Evolutionary conservation across 1,140 invertebrate species (phyloP), one percentile per base, ranked within the genome.

Genomic region (Ceratina australensis): DNA sequence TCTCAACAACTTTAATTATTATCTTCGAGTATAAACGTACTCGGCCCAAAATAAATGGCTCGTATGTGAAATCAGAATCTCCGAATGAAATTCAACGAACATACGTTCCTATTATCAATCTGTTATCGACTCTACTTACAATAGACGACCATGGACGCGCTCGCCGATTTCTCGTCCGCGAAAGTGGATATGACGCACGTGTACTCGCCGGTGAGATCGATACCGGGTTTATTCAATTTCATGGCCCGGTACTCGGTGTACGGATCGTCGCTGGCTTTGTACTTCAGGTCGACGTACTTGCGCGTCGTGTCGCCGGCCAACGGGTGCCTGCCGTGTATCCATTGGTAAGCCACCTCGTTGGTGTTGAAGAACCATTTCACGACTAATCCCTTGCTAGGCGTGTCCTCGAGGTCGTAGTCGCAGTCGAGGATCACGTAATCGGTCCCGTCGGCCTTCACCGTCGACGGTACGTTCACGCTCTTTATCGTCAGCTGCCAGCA

Each of bases 291-390:
- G 28, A 97, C 92, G 84, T 95, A 93, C 63, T 95, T 95, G 79
- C 94, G 94, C 49, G 95, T 90, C 1, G 95, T 89, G 78, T 94
- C 92, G 81, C 93, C 86, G 63, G 93, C 94, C 84, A 94, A 93
- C 2, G 96, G 96, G 24, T 92, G 82, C 15, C 24, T 92, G 89
- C 61, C 93, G 91, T 92, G 86, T 78, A 97, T 96, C 96, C 96
- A 97, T 90, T 97, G 96, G 88, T 97, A 97, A 12, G 96, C 94
- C n/a, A 94, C 93, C 57, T 94, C 93, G 72, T 93, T 91, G 59
- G 94, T 93, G 85, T 95, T 95, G 86, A 96, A 95, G 89, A 94
- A 96, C 96, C 96, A 97, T 91, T 97, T 96, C 56, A 97, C 94
- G 20, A 96, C 95, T 12, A 97, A 91, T 1, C 95, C 95, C 1